Evolutionary conservation across 2,113 vertebrate genomes (phyloP).

Genomic region (Alectura lathami): DNA sequence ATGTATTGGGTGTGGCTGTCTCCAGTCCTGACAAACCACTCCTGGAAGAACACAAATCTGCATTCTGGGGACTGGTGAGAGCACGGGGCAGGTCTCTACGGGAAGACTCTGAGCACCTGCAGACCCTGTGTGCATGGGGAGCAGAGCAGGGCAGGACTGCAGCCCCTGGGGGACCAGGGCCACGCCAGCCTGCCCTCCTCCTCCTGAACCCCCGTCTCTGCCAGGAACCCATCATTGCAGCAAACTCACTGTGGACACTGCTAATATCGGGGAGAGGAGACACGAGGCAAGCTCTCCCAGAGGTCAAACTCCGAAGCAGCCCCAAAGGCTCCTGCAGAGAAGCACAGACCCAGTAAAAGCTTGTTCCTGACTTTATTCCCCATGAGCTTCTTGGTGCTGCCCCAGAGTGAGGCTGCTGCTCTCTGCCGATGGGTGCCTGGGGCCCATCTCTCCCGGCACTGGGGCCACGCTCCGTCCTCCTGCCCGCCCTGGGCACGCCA

Average conservation of each 20-base stretch:
- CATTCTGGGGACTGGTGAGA: background rate
- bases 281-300: too few relatives aligned
- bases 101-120: background rate
- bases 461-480: fast-evolving
- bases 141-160: background rate
- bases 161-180: too few relatives aligned
- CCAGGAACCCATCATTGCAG: too few relatives aligned
- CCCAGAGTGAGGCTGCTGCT: background rate
- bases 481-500: too few relatives aligned
- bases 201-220: too few relatives aligned
- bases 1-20: background rate
- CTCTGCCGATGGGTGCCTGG: background rate
- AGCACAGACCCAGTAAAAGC: background rate
- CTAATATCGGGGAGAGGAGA: too few relatives aligned
- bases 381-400: background rate
- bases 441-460: background rate
- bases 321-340: background rate
- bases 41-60: background rate
- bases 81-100: background rate
- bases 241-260: too few relatives aligned
- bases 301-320: background rate
- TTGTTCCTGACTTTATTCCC: background rate
- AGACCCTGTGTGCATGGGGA: too few relatives aligned
- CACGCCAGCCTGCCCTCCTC: too few relatives aligned
- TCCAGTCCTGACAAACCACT: background rate